These are phyloP conservation scores for Lateolabrax maculatus DNA, from an alignment of 2,797 vertebrate species.

Conservation along the genomic window DNA sequence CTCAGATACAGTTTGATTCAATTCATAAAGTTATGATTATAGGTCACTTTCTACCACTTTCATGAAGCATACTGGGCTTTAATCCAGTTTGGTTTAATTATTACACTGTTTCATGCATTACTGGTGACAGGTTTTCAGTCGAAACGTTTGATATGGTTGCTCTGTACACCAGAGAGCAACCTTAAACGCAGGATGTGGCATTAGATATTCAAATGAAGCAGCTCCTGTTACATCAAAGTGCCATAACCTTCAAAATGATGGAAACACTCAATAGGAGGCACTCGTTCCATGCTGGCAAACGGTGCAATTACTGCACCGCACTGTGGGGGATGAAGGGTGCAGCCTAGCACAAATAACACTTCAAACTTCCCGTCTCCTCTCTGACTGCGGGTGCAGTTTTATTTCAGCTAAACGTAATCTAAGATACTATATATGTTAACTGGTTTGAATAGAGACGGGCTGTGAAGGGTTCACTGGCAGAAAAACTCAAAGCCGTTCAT, in stretches of 20 bases:
- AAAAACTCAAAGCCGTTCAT: slow-evolving; percentile 25
- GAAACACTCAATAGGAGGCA: slow-evolving; percentile 72
- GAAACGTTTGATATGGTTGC: slow-evolving; percentile 24
- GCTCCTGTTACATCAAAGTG: slow-evolving; percentile 69
- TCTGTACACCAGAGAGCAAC: slow-evolving; percentile 46
- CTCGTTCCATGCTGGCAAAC: slow-evolving; percentile 66
- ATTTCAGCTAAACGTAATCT: slow-evolving; percentile 28
- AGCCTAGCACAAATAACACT: slow-evolving; percentile 66
- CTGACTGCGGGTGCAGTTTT: slow-evolving; percentile 37
- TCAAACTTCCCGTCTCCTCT: slow-evolving; percentile 51
- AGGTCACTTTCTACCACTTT: slow-evolving; percentile 14
- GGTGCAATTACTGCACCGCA: slow-evolving; percentile 62
- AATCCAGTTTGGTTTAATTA: slow-evolving; percentile 27
- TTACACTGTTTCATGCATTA: background rate
- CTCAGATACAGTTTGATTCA: background rate
- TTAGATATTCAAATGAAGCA: slow-evolving; percentile 70
- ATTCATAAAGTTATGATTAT: slow-evolving; percentile 1
- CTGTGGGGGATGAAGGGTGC: slow-evolving; percentile 63
- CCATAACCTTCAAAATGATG: slow-evolving; percentile 76
- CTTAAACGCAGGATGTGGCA: slow-evolving; percentile 48
- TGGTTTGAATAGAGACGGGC: slow-evolving; percentile 6
- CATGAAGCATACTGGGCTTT: slow-evolving; percentile 1
- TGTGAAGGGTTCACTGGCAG: slow-evolving; percentile 15
- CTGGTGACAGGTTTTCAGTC: slow-evolving; percentile 19
- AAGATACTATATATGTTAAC: slow-evolving; percentile 20